Percentiles rank a stretch among this genome's conserved stretches.
Conservation (phyloP, 2,113 vertebrate species). For the Antechinus flavipes region DNA sequence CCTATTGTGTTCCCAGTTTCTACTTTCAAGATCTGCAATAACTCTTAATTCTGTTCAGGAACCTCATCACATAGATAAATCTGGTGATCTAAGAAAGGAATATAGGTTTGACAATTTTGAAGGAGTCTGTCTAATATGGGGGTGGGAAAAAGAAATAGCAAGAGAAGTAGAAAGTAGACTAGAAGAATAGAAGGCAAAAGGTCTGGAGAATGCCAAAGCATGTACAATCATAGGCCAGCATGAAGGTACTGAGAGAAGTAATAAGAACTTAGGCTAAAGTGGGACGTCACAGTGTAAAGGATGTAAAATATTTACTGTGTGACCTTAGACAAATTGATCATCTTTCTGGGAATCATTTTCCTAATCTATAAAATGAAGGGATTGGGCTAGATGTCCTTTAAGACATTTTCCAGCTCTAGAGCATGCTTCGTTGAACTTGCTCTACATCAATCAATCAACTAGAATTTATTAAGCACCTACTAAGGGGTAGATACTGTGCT, state of each 20-base stretch:
- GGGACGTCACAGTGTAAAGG: background rate
- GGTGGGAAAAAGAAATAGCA: background rate
- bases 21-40: background rate
- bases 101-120: background rate
- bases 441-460: background rate
- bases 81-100: background rate
- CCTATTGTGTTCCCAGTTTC: background rate
- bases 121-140: background rate
- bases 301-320: background rate
- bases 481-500: no score
- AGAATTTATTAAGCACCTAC: background rate
- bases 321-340: background rate
- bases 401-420: background rate
- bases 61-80: background rate
- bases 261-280: background rate
- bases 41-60: background rate
- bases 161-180: background rate
- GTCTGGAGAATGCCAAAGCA: background rate
- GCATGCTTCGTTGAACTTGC: background rate
- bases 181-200: background rate
- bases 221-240: background rate
- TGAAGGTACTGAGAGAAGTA: background rate
- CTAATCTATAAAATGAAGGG: background rate
- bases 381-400: background rate
- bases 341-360: conserved; percentile 1